Base-by-base conservation (phyloP, 1,140 invertebrate genomes). In the Rhynchophorus ferrugineus region DNA sequence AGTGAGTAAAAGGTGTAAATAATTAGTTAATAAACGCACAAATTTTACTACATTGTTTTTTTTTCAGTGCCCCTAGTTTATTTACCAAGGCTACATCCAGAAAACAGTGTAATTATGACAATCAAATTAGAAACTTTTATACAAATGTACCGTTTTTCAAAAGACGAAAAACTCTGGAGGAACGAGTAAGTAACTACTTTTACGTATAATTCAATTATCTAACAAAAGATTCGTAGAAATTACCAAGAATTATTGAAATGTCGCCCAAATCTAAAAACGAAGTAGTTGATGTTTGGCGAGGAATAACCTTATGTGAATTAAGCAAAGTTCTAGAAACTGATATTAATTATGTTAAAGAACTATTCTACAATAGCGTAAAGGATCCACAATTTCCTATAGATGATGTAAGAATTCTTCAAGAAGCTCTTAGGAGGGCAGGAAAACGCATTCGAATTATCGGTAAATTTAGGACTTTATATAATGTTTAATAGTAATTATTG, bases 231-330 rank as follows among this genome's bases (percentile, higher is more conserved):
- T 13, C 22, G n/a, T 61, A 77, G 73, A 76, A 76, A 75, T 62
- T 60, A 33, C 60, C 65, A 17, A 69, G 66, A 60, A 69, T 73
- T 45, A 72, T 77, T 44, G 70, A 78, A 57, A 75, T 71, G 55
- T 66, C 71, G 6, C 71, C 73, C 11, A 78, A 78, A 65, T 48
- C 68, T 24, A 73, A 73, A 59, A 60, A 56, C 2, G 63, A 70
- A 57, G 65, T 81, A 11, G 67, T 85, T 3, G 75, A 80, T 45
- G 71, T 91, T 49, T 92, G 89, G 89, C 73, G 75, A 41, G 78
- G 83, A 60, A 91, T 92, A 76, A 89, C 82, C 8, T 78, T 91
- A 0, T 51, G 64, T 37, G 82, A 93, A 63, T 69, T 94, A 54
- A 80, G 86, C 17, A 62, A 76, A 43, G 71, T 77, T 1, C 50